These are phyloP conservation scores for Boleophthalmus pectinirostris DNA, from an alignment of 2,113 vertebrate genomes.

Conservation along the genomic window DNA sequence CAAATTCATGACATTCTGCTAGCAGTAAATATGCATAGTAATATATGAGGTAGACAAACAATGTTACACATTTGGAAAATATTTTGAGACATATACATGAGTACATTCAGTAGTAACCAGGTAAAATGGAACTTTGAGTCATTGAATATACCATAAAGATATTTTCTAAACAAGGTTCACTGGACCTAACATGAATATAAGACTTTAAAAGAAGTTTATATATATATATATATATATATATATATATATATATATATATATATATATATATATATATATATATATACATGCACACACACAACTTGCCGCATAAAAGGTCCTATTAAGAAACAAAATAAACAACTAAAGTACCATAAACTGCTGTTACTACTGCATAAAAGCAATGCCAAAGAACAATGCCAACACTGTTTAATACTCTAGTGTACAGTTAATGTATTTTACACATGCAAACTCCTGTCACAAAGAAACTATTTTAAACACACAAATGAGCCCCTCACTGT, in stretches of 20 bases:
- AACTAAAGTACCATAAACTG: not conserved
- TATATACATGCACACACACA: not conserved
- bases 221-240: too few relatives aligned
- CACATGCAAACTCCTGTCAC: not conserved
- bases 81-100: too few relatives aligned
- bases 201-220: too few relatives aligned
- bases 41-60: too few relatives aligned
- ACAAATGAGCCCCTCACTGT: not conserved
- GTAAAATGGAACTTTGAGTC: too few relatives aligned
- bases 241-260: too few relatives aligned
- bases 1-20: not conserved
- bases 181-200: too few relatives aligned
- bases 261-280: too few relatives aligned
- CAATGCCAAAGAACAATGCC: conserved; percentile 1
- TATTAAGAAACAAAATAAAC: not conserved
- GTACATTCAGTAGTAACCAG: too few relatives aligned
- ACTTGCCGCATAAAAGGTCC: not conserved
- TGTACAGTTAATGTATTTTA: not conserved
- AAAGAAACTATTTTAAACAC: conserved; percentile 4
- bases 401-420: not conserved
- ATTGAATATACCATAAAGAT: too few relatives aligned
- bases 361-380: not conserved
- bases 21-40: not conserved
- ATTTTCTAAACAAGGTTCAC: not conserved
- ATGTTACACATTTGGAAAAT: too few relatives aligned